phyloP scores from a whole-genome alignment of 2,888 invertebrate species.

The Torymus tubicola region DNA sequence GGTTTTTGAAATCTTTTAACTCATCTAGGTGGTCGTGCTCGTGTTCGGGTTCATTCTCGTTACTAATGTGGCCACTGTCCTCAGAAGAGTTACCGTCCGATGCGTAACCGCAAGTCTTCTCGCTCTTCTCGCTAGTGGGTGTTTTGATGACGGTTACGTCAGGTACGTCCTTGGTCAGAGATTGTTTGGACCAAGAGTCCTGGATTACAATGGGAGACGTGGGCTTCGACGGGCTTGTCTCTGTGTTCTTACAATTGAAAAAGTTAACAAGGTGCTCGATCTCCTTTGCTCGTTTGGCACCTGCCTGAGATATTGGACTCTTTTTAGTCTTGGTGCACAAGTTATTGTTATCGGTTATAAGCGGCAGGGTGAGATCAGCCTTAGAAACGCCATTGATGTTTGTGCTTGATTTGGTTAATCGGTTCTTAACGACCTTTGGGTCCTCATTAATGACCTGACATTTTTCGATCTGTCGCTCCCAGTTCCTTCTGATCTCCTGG shows the following conservation, averaged over 20 bases:
- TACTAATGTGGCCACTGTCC: constrained; percentile 89
- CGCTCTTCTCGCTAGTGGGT: constrained; percentile 59
- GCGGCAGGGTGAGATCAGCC: not conserved
- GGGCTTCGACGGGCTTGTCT: constrained; percentile 52
- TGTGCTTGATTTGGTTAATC: constrained; percentile 56
- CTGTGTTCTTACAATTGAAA: constrained; percentile 73
- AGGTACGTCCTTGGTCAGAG: constrained; percentile 13
- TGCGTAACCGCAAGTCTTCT: constrained; percentile 72
- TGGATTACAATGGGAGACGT: constrained; percentile 48
- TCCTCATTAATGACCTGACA: constrained; percentile 52
- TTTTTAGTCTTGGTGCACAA: constrained; percentile 13
- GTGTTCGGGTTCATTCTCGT: constrained; percentile 80
- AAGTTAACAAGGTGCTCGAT: constrained; percentile 74
- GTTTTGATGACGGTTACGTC: not conserved
- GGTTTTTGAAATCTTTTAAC: constrained; percentile 59
- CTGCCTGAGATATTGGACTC: constrained; percentile 60
- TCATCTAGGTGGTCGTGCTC: constrained; percentile 26
- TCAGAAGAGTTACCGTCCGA: constrained; percentile 84
- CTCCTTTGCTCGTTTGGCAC: constrained; percentile 68
- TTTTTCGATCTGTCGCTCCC: constrained; percentile 69
- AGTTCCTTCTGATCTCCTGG: constrained; percentile 70
- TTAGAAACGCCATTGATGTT: constrained; percentile 28
- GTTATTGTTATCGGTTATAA: constrained; percentile 8
- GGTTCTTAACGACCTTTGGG: constrained; percentile 16
- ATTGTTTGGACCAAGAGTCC: constrained; percentile 64